These are phyloP conservation scores for Salminus brasiliensis DNA, from an alignment of 2,113 vertebrate genomes.

Conservation along the genomic window DNA sequence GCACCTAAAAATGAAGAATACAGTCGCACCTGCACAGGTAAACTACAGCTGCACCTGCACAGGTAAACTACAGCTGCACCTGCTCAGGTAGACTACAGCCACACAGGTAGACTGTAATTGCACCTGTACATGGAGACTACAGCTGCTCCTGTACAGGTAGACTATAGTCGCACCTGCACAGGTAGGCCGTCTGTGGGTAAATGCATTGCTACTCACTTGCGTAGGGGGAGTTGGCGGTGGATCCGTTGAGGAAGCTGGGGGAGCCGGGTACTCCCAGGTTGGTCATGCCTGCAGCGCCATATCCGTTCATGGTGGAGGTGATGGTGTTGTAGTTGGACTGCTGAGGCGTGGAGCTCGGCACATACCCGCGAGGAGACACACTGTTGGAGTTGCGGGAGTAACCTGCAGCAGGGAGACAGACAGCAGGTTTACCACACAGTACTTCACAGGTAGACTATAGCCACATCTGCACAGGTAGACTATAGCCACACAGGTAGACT, in stretches of 20 bases:
- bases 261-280: slow-evolving; percentile 91
- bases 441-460: no score
- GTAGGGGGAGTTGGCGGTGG: slow-evolving; percentile 91
- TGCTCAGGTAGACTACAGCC: not conserved
- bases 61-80: not conserved
- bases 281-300: slow-evolving; percentile 82
- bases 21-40: not conserved
- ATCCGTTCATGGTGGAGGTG: slow-evolving; percentile 87
- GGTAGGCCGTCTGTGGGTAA: not conserved
- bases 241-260: slow-evolving; percentile 94
- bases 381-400: slow-evolving; percentile 90
- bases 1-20: not conserved
- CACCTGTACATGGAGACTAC: no score
- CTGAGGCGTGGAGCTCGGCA: slow-evolving; percentile 90
- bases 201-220: slow-evolving; percentile 84
- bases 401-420: slow-evolving; percentile 69
- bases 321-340: slow-evolving; percentile 87
- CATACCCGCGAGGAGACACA: slow-evolving; percentile 86
- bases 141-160: not conserved
- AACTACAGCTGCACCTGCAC: not conserved
- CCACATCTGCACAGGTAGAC: no score
- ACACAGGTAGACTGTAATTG: not conserved
- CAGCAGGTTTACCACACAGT: slow-evolving; percentile 14
- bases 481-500: no score
- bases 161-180: no score